Percentiles rank a stretch among this genome's conserved stretches.
phyloP scores from a whole-genome alignment of 2,888 invertebrate species.

The Pecten maximus region DNA sequence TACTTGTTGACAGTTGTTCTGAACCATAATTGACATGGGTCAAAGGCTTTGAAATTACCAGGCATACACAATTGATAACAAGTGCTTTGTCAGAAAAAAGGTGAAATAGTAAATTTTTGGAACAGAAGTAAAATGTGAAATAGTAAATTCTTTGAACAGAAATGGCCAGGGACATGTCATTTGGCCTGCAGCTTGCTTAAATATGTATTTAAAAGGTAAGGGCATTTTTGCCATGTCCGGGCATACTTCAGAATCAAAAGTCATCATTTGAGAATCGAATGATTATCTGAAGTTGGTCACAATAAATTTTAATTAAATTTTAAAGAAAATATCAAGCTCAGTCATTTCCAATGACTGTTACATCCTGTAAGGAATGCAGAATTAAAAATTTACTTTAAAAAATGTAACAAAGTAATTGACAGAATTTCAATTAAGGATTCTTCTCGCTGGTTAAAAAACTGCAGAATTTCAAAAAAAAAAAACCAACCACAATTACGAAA shows the following conservation, averaged over 20 bases:
- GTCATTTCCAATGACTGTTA: not conserved
- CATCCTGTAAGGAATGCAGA: not conserved
- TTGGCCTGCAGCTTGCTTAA: no score
- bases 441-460: not conserved
- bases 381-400: not conserved
- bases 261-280: not conserved
- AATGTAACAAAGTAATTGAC: not conserved
- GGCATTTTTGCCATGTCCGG: no score
- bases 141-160: no score
- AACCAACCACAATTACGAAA: not conserved
- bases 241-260: not conserved
- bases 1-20: no score
- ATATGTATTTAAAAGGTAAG: no score
- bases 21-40: no score
- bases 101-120: no score
- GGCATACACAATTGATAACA: no score
- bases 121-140: no score
- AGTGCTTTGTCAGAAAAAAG: no score
- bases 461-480: not conserved
- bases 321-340: not conserved
- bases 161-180: no score
- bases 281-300: not conserved
- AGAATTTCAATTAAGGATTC: not conserved
- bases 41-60: no score
- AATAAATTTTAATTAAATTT: not conserved